Conservation (phyloP, 1,140 invertebrate genomes). For the Lethrus apterus region DNA sequence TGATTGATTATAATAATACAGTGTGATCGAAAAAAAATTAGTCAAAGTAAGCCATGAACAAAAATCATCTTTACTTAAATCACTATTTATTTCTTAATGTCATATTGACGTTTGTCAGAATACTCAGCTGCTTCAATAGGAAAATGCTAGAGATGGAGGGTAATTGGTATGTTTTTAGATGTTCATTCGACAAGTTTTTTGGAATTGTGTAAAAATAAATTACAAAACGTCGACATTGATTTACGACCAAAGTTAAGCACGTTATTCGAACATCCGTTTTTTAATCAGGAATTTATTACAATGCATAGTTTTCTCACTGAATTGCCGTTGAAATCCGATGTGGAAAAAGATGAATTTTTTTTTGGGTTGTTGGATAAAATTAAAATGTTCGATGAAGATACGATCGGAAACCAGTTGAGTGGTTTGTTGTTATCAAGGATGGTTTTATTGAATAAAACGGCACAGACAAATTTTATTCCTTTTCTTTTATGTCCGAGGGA, state of each 20-base stretch:
- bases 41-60: neutral
- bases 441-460: slow-evolving; percentile 71
- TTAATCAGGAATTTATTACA: slow-evolving; percentile 73
- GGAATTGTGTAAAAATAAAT: slow-evolving; percentile 54
- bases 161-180: too few species aligned
- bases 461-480: slow-evolving; percentile 66
- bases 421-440: slow-evolving; percentile 69
- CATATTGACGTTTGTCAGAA: slow-evolving; percentile 3
- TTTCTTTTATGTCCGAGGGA: slow-evolving; percentile 62
- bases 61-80: neutral
- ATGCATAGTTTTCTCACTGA: slow-evolving; percentile 75
- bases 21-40: slow-evolving; percentile 4
- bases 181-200: slow-evolving; percentile 56
- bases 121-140: too few species aligned
- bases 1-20: neutral
- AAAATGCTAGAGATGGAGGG: too few species aligned
- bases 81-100: slow-evolving; percentile 5
- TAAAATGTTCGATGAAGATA: slow-evolving; percentile 62
- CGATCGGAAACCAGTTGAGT: slow-evolving; percentile 69
- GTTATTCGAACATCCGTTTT: slow-evolving; percentile 64
- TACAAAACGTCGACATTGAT: slow-evolving; percentile 53
- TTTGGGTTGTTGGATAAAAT: slow-evolving; percentile 55
- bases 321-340: slow-evolving; percentile 66
- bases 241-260: slow-evolving; percentile 53
- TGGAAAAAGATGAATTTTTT: slow-evolving; percentile 73